Percentiles rank a stretch among this genome's conserved stretches.
These are phyloP conservation scores for Pseudobourletiella spinata DNA, from an alignment of 1,140 invertebrate genomes.

Conservation along the genomic window DNA sequence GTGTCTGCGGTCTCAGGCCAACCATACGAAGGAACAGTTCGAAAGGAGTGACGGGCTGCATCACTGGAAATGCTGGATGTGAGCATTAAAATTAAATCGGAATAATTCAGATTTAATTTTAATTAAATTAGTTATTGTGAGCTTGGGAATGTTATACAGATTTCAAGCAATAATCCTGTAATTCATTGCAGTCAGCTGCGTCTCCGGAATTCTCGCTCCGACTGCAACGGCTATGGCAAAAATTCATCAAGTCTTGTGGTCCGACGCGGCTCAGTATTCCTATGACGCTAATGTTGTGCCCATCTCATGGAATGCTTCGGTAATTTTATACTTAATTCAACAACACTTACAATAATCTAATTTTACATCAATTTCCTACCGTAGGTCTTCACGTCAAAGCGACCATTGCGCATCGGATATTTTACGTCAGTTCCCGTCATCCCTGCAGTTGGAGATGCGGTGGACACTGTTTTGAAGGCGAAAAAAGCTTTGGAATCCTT, in stretches of 20 bases:
- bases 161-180: too few relatives aligned
- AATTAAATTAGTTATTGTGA: too few relatives aligned
- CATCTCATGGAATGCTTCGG: slow-evolving; percentile 23
- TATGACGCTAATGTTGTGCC: slow-evolving; percentile 18
- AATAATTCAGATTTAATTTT: too few relatives aligned
- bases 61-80: slow-evolving; percentile 1
- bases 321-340: background rate
- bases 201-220: slow-evolving; percentile 25
- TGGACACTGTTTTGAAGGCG: slow-evolving; percentile 12
- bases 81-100: too few relatives aligned
- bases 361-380: background rate
- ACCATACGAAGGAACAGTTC: slow-evolving; percentile 13
- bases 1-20: slow-evolving; percentile 13
- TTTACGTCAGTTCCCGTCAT: slow-evolving; percentile 15
- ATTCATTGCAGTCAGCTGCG: background rate
- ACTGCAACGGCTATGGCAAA: slow-evolving; percentile 18
- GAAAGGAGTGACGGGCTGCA: background rate
- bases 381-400: slow-evolving; percentile 12
- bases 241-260: slow-evolving; percentile 13
- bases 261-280: background rate
- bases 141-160: too few relatives aligned
- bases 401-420: slow-evolving; percentile 22
- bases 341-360: background rate
- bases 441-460: slow-evolving; percentile 18
- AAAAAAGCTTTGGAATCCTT: slow-evolving; percentile 14